A percentile compares a stretch with the other conserved stretches of the same genome.
Evolutionary conservation across 23 tunicate species (phyloP).

Genomic region (Phallusia fumigata): DNA sequence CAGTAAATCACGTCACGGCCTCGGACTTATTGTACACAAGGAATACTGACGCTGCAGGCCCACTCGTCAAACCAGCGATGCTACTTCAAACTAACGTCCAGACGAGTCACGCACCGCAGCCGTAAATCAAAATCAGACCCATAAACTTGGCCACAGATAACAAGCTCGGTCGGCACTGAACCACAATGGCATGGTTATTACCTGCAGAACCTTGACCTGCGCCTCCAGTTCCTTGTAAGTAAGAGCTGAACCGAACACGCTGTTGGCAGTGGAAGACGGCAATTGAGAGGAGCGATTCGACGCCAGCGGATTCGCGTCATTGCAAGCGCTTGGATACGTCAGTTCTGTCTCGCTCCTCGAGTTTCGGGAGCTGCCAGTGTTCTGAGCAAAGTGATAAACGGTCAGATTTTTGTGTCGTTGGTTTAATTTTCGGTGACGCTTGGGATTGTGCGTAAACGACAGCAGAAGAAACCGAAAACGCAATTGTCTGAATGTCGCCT

Average conservation of each 20-base stretch:
- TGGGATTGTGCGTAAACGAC: too few species aligned
- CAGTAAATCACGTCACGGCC: too few species aligned
- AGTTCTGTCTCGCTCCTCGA: constrained; percentile 20
- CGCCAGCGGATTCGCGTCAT: constrained; percentile 10
- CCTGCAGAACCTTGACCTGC: constrained; percentile 53
- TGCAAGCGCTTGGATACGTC: constrained; percentile 21
- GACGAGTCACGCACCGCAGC: background rate
- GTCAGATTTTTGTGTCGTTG: too few species aligned
- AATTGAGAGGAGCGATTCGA: constrained; percentile 31
- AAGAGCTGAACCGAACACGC: constrained; percentile 33
- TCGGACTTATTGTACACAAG: too few species aligned
- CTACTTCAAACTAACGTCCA: background rate
- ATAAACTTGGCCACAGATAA: too few species aligned
- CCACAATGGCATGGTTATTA: background rate
- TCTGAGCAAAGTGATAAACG: background rate
- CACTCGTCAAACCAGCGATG: too few species aligned
- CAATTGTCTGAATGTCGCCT: too few species aligned
- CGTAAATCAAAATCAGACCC: background rate
- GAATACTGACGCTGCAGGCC: too few species aligned
- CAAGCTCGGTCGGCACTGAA: too few species aligned
- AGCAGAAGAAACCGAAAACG: too few species aligned
- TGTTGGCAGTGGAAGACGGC: constrained; percentile 26
- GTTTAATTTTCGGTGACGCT: too few species aligned
- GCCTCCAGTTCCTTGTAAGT: constrained; percentile 68
- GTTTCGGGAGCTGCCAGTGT: constrained; percentile 11